Evolutionary conservation across 1,140 invertebrate species (phyloP), one percentile per base, ranked within the genome.

Genomic region (Coptotermes formosanus): DNA sequence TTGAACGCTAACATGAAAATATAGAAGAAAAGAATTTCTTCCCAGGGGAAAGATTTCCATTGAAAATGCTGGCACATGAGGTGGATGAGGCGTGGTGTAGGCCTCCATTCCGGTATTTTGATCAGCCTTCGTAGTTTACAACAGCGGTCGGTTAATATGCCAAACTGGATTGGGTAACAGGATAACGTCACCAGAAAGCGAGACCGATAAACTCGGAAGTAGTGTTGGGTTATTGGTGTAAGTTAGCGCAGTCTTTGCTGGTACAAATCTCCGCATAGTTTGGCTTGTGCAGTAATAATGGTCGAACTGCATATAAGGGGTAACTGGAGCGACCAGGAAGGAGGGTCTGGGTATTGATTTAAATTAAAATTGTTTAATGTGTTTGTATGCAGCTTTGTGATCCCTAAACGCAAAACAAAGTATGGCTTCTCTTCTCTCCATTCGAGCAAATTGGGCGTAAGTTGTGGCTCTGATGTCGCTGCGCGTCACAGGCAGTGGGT

Each of bases 281-380:
- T 75, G 25, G 25, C n/a, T 11, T 55, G 14, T 4, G 14, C 52
- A 21, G 3, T 30, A 25, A n/a, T 75, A 75, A 75, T 75, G 64
- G n/a, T n/a, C 9, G 25, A 30, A n/a, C 14, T 75, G n/a, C 64
- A 9, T 30, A 30, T 3, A 30, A 75, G 25, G 11, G 64, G 25
- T 30, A 30, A 16, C 25, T 75, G 64, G 25, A 30, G 8, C 25
- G 7, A 14, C 25, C n/a, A 8, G 64, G 64, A 30, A 30, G 25
- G 7, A 14, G n/a, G 25, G 25, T 75, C 64, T 7, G n/a, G 64
- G 30, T 75, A 75, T 75, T 30, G 64, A 75, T 75, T 75, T 75
- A 75, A 75, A 75, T 75, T 75, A 75, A 75, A 75, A 75, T 75
- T 75, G n/a, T 75, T 75, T n/a, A 75, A 75, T 75, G 64, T 16